Evolutionary conservation across 2,113 vertebrate genomes (phyloP).

Genomic region (Sinosuthora webbiana): DNA sequence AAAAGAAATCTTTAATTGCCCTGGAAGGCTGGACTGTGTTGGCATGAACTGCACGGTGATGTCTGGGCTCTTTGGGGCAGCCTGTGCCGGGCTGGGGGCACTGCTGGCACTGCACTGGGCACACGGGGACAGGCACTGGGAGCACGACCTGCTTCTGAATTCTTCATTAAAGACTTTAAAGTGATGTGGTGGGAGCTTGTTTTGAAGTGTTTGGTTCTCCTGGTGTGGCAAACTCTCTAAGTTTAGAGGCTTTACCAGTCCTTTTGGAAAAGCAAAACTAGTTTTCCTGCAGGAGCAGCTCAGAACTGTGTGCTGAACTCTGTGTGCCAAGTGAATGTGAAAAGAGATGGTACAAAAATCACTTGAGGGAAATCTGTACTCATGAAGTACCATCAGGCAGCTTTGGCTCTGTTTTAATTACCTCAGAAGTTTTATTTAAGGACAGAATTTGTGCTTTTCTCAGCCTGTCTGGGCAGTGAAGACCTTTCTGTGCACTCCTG

Average conservation of each 20-base stretch:
- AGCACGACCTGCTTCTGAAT: background rate
- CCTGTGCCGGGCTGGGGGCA: rapidly evolving
- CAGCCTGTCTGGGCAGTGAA: background rate
- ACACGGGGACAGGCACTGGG: background rate
- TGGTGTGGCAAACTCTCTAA: background rate
- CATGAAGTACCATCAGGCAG: background rate
- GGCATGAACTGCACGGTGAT: rapidly evolving
- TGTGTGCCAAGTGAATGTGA: background rate
- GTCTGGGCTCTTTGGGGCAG: rapidly evolving
- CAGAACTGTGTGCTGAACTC: background rate
- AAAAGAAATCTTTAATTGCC: background rate
- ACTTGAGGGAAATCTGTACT: background rate
- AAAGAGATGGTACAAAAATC: background rate
- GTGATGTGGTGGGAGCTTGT: background rate
- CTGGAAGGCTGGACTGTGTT: background rate
- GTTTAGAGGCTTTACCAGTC: background rate
- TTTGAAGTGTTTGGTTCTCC: background rate
- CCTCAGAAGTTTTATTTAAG: background rate
- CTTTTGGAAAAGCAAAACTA: background rate
- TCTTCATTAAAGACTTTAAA: background rate
- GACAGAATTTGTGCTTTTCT: background rate
- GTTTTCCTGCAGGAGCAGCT: conserved; percentile 23
- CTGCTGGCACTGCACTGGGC: rapidly evolving
- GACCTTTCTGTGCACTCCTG: background rate
- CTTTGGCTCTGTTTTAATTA: background rate